Base-by-base conservation (phyloP, 2,113 vertebrate species). In the Mus pahari region DNA sequence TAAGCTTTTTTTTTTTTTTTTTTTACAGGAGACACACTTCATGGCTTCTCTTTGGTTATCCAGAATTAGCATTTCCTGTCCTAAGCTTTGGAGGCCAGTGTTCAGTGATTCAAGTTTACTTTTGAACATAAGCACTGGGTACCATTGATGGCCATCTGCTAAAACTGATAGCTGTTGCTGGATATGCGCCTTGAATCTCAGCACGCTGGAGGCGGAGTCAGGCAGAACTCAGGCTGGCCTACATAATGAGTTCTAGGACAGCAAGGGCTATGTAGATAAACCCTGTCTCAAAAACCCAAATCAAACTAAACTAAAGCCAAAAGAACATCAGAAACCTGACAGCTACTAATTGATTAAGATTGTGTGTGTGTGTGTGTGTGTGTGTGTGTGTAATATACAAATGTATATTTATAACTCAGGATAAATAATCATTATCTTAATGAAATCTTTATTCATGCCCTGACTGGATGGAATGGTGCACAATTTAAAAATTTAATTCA, bases 71-170 rank as follows among this genome's bases (percentile, higher is more conserved):
- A 66, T 84, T 39, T 45, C 60, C 11, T 66, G 68, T 66, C 12
- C 83, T 75, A n/a, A 7, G 28, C n/a, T 75, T 90, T 68, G 48
- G 48, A 20, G 22, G 14, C 20, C 48, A 77, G 48, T 88, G 14
- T n/a, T 89, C 74, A 94, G 39, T 94, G 50, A 83, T 58, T 91
- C 91, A 78, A 20, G 16, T 9, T 86, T 78, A 86, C 7, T 68
- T 86, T 48, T 84, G 50, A 91, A 86, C 71, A 75, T 9, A 68
- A 58, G 31, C 7, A 33, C 12, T 79, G 2, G 36, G 53, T 53
- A 50, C 42, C 11, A 31, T n/a, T 83, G 36, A 26, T 66, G 12
- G 42, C 26, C 6, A 53, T 77, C 28, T 90, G 45, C 53, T 75
- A 64, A 94, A 12, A 45, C 28, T 45, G 36, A 90, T 22, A 83